Evolutionary conservation across 2,113 vertebrate species (phyloP), one percentile per base, ranked within the genome.

Genomic region (Pyxicephalus adspersus): DNA sequence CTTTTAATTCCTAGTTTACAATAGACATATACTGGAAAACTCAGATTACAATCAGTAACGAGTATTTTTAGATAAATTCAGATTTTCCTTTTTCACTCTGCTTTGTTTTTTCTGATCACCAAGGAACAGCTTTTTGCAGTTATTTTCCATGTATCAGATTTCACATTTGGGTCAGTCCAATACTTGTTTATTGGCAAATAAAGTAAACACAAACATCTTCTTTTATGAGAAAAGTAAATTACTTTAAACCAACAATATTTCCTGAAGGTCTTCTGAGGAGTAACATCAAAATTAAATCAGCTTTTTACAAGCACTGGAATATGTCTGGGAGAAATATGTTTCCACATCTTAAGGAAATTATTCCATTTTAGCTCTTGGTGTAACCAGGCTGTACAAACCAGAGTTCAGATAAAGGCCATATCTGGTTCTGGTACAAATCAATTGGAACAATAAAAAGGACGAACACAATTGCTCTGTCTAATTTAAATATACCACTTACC

Each of bases 171-270:
- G 54, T 77, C 26, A 77, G 65, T 54, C 25, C 20, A 77, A 52
- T 65, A 50, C 50, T 22, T 77, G 74, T 77, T 65, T 77, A 55
- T 66, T 22, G 26, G 50, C 45, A 65, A 77, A 76, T 52, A 25
- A 34, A 26, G 28, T 25, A 76, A 76, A 76, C 38, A 52, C 60
- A 64, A 76, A 45, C 34, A 38, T 76, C 45, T 76, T 63, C 18
- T 34, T 6, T 50, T 76, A 45, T 45, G 55, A 45, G 5, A 58
- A 76, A 50, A 60, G 38, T 76, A 45, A 63, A 9, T 63, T 22
- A 74, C n/a, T 31, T 16, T 50, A 76, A 76, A 76, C 57, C 73
- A 76, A 75, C 55, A 61, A 55, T 25, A 58, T 55, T 75, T 75
- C 72, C 72, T 45, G 28, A 3, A 73, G 52, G 19, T 55, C 18